These are phyloP conservation scores for Myathropa florea DNA, from an alignment of 2,888 invertebrate species.

Conservation along the genomic window DNA sequence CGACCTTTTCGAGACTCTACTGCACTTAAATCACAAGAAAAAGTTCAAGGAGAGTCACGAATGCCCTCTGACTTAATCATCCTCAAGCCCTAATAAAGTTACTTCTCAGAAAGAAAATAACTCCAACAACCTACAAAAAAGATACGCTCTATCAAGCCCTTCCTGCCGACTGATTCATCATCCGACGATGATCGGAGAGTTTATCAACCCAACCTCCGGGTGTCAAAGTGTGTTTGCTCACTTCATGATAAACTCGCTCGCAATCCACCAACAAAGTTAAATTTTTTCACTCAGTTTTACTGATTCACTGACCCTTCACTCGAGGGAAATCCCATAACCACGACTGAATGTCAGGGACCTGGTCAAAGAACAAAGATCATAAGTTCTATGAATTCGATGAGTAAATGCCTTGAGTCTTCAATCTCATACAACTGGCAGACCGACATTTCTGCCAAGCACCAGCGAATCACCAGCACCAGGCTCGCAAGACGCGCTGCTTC, in stretches of 20 bases:
- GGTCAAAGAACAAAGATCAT: background rate
- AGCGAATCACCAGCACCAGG: too few species aligned
- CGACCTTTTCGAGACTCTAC: too few species aligned
- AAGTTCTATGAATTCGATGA: conserved; percentile 38
- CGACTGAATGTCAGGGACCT: background rate
- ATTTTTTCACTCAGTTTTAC: background rate
- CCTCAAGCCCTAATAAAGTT: too few species aligned
- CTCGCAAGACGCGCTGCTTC: conserved; percentile 1
- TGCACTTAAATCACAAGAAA: too few species aligned
- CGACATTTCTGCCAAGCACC: conserved; percentile 1
- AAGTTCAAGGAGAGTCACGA: too few species aligned
- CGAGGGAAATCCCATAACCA: background rate
- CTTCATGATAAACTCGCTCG: too few species aligned
- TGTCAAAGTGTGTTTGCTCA: too few species aligned
- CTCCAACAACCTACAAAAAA: background rate
- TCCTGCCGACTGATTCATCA: background rate
- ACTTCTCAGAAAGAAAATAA: too few species aligned
- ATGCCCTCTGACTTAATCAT: too few species aligned
- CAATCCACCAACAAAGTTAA: background rate
- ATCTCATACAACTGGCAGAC: background rate
- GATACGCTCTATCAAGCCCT: background rate
- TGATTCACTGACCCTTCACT: conserved; percentile 1
- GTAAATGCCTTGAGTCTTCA: background rate
- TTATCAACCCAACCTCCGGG: background rate
- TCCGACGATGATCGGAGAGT: background rate